Conservation (phyloP, 2,113 vertebrate species). For the Phoenicopterus ruber region DNA sequence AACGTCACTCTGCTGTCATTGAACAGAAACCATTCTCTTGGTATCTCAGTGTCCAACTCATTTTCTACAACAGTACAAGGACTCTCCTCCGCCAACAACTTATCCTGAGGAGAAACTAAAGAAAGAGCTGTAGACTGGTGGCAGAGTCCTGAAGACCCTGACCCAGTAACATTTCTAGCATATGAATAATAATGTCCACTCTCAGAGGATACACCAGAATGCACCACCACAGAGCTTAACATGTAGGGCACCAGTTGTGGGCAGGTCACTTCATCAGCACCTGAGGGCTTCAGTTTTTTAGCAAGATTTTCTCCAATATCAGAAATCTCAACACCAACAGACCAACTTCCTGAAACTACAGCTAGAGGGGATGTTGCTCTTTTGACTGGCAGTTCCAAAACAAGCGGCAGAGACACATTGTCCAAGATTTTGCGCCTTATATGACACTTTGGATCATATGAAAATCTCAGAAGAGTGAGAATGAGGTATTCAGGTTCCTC, state of each 20-base stretch:
- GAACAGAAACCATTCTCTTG: conserved; percentile 94
- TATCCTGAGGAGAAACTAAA: conserved; percentile 66
- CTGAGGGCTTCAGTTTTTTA: conserved; percentile 94
- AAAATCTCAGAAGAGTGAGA: conserved; percentile 94
- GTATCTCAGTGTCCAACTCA: conserved; percentile 72
- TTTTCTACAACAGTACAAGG: conserved; percentile 66
- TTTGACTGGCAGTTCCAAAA: conserved; percentile 86
- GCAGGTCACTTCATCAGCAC: conserved; percentile 77
- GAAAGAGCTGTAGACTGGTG: conserved; percentile 66
- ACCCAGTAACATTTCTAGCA: conserved; percentile 82
- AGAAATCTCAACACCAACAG: conserved; percentile 80
- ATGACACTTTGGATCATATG: conserved; percentile 93
- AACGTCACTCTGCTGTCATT: conserved; percentile 98
- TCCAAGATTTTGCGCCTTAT: conserved; percentile 95
- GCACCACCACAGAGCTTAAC: conserved; percentile 94
- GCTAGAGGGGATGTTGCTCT: conserved; percentile 57
- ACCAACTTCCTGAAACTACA: conserved; percentile 64
- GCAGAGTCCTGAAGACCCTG: conserved; percentile 71
- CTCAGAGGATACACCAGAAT: conserved; percentile 96
- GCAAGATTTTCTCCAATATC: conserved; percentile 90
- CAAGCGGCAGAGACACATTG: conserved; percentile 88
- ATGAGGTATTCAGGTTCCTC: conserved; percentile 96
- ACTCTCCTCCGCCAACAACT: conserved; percentile 57
- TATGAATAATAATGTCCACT: conserved; percentile 98
- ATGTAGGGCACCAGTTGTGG: conserved; percentile 81